Base-by-base conservation (phyloP, 2,113 vertebrate species). In the Lasiurus borealis region DNA sequence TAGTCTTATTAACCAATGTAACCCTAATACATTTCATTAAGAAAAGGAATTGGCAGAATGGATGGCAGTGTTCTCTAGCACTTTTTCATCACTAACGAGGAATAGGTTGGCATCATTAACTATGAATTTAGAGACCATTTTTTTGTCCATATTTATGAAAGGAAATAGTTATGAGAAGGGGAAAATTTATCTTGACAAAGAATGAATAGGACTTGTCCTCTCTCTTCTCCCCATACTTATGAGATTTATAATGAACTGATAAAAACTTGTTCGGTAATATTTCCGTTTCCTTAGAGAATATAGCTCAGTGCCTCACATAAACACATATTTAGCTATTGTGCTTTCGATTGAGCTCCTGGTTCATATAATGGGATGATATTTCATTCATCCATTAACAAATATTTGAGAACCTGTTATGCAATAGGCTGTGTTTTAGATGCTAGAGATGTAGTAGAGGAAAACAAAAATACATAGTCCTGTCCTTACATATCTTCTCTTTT, bases 61-160 rank as follows among this genome's bases (percentile, higher is more conserved):
- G 6, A 40, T 62, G 16, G 6, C 16, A 82, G 31, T 87, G 14
- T 90, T 88, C 10, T 72, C 75, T 54, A 93, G 64, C 62, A 27
- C 68, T 85, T 95, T 94, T 54, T 97, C n/a, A 59, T 84, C 76
- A 77, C 34, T 73, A 18, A 29, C 62, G 40, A 96, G 27, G 16
- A 64, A 66, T 73, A 10, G 21, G 15, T 94, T 71, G 8, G 1
- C 52, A 72, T 93, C 21, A 73, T 88, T 86, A 78, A 52, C n/a
- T 76, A 34, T 54, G 46, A 94, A 14, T 95, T 91, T 62, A 19
- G 62, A 62, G 46, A 62, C 66, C 8, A 15, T 52, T 88, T 85
- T 85, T 95, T 94, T 85, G 44, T 46, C 27, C 59, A 31, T 59
- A 36, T 92, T 73, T 36, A 81, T 66, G 68, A 88, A 57, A 86